Evolutionary conservation across 1,140 invertebrate genomes (phyloP), one percentile per base, ranked within the genome.

Genomic region (Meloidogyne hapla): DNA sequence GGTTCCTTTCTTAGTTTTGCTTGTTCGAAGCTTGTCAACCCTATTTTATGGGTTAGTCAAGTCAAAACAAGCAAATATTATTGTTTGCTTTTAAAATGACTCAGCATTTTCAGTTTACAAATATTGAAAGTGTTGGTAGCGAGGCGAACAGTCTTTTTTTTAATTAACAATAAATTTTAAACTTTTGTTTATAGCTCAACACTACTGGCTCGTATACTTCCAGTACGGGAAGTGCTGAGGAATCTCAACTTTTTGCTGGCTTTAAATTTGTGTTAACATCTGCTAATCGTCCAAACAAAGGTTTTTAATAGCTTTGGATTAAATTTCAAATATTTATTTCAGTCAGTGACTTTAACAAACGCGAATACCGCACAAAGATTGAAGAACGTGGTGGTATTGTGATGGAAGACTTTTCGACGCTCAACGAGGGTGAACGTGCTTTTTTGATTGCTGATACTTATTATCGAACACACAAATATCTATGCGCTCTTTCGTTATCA

Each of bases 381-480:
- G 76, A 77, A 42, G 64, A 81, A 5, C 64, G 79, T n/a, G 81
- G 79, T 12, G 84, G 84, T n/a, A 42, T 64, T 65, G 80, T 86
- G 13, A 69, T 84, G 18, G 84, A 86, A 21, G 81, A 85, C 25
- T 83, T 85, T 45, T 62, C 56, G 66, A 69, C 70, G n/a, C 21
- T 73, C 10, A 18, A 76, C 10, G 62, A 42, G 1, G 75, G 64
- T 4, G 56, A 61, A 2, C 70, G 72, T 10, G 78, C 76, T 2
- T 85, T 73, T 69, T 75, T 86, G 9, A 81, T 86, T 70, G 85
- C 85, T n/a, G 84, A 86, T 74, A 84, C 83, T 0, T 79, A 76
- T 72, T 86, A 86, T 65, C 82, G 84, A 4, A 86, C 84, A 10
- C 84, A 86, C 75, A 86, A 86, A 67, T 86, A 86, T 63, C 66